These are phyloP conservation scores for Pimephales promelas DNA, from an alignment of 2,113 vertebrate species.

Conservation along the genomic window DNA sequence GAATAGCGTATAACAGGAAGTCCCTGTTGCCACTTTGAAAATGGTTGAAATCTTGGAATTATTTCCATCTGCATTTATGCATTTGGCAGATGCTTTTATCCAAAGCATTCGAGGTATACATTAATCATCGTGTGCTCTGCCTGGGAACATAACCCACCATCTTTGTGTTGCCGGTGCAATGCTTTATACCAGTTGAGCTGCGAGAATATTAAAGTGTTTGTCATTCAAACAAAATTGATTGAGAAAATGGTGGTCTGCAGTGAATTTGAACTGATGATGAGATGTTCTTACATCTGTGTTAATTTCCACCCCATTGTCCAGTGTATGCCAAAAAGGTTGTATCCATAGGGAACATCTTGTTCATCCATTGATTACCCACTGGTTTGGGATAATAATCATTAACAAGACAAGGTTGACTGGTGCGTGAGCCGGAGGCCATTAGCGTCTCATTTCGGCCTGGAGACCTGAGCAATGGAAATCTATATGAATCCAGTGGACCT, in stretches of 20 bases:
- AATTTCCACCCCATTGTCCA: conserved; percentile 25
- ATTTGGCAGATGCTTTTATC: background rate
- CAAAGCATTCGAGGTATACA: background rate
- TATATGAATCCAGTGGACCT: conserved; percentile 47
- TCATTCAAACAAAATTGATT: background rate
- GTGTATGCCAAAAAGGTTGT: conserved; percentile 21
- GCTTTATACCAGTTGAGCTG: background rate
- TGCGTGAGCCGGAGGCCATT: conserved; percentile 38
- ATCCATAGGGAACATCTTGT: conserved; percentile 18
- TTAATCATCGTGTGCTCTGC: background rate
- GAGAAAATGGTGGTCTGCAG: background rate
- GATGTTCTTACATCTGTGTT: conserved; percentile 18
- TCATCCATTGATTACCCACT: conserved; percentile 45
- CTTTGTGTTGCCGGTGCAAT: background rate
- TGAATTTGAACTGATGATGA: conserved; percentile 20
- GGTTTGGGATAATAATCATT: conserved; percentile 45
- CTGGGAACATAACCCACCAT: background rate
- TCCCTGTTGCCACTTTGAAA: conserved; percentile 4
- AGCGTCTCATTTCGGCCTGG: conserved; percentile 46
- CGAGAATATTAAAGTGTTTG: background rate
- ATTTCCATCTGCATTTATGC: background rate
- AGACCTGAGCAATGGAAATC: conserved; percentile 59
- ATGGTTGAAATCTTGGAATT: conserved; percentile 1
- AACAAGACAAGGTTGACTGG: conserved; percentile 36
- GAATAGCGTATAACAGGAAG: background rate